phyloP scores from a whole-genome alignment of 2,797 vertebrate genomes.

The Knipowitschia caucasica region DNA sequence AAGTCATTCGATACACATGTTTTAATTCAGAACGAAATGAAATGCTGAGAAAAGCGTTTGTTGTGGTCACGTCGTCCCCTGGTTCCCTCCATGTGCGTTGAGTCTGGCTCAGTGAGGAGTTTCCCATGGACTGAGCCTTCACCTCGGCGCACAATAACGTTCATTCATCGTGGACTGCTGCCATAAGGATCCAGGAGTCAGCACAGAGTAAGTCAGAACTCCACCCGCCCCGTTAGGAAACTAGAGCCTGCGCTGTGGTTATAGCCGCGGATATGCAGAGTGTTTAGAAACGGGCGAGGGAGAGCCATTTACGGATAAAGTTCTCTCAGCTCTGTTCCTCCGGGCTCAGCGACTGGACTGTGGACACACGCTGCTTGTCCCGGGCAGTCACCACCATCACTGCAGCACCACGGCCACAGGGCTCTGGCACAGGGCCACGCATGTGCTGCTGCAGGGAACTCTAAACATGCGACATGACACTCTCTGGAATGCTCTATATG shows the following conservation, averaged over 20 bases:
- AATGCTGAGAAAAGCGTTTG: conserved; percentile 29
- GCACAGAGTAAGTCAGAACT: conserved; percentile 36
- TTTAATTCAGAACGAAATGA: conserved; percentile 38
- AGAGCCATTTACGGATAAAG: conserved; percentile 49
- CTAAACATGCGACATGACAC: no score
- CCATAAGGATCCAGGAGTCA: conserved; percentile 25
- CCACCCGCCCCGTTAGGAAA: conserved; percentile 45
- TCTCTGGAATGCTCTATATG: no score
- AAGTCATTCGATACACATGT: conserved; percentile 15
- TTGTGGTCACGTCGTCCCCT: conserved; percentile 34
- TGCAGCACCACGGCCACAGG: neutral
- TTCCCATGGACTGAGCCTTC: conserved; percentile 50
- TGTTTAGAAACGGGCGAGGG: conserved; percentile 36
- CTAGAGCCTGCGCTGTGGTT: conserved; percentile 53
- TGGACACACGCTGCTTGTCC: conserved; percentile 31
- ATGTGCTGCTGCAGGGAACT: neutral
- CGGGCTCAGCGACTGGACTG: conserved; percentile 22
- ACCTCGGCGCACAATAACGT: conserved; percentile 48
- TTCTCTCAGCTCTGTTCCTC: conserved; percentile 48
- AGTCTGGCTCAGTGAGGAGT: conserved; percentile 30
- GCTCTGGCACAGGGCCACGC: neutral
- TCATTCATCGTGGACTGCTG: conserved; percentile 48
- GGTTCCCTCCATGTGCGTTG: conserved; percentile 24
- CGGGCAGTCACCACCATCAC: neutral
- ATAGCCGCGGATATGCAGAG: conserved; percentile 44